Evolutionary conservation across 2,888 invertebrate genomes (phyloP).

Genomic region (Drosophila nigricruria): DNA sequence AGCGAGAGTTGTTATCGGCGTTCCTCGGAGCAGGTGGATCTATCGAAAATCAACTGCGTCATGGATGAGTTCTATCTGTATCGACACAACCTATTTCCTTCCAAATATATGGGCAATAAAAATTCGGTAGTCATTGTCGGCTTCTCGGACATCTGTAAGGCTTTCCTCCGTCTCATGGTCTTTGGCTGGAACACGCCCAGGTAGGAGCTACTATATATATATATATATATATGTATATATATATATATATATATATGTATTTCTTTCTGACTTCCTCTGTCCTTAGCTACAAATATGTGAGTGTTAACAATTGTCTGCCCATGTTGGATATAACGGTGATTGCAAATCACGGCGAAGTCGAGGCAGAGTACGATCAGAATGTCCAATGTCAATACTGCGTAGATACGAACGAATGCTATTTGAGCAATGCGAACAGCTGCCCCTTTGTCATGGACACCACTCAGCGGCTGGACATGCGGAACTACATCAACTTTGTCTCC

Average conservation of each 20-base stretch:
- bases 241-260: not conserved
- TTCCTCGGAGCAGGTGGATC: not conserved
- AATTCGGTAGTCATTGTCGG: conserved; percentile 72
- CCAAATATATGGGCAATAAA: conserved; percentile 58
- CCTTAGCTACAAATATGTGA: conserved; percentile 34
- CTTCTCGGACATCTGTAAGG: conserved; percentile 69
- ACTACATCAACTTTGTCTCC: conserved; percentile 70
- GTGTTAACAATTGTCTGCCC: conserved; percentile 63
- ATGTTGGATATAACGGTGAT: conserved; percentile 70
- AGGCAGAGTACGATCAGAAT: conserved; percentile 69
- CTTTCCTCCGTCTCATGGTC: conserved; percentile 72
- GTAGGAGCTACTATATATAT: conserved; percentile 45
- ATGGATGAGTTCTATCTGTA: conserved; percentile 57
- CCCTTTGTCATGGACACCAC: conserved; percentile 67
- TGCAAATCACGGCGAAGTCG: conserved; percentile 62
- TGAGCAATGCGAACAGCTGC: conserved; percentile 51
- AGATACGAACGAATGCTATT: conserved; percentile 52
- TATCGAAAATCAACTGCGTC: conserved; percentile 45
- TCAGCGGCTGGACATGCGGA: conserved; percentile 72
- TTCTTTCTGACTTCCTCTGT: not conserved
- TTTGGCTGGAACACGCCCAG: conserved; percentile 73
- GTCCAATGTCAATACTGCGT: conserved; percentile 59
- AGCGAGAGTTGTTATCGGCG: not conserved
- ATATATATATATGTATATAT: no score
- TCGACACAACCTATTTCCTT: conserved; percentile 59